Percentiles rank a stretch among this genome's conserved stretches.
These are phyloP conservation scores for Atherix ibis DNA, from an alignment of 2,888 invertebrate genomes.

Conservation along the genomic window DNA sequence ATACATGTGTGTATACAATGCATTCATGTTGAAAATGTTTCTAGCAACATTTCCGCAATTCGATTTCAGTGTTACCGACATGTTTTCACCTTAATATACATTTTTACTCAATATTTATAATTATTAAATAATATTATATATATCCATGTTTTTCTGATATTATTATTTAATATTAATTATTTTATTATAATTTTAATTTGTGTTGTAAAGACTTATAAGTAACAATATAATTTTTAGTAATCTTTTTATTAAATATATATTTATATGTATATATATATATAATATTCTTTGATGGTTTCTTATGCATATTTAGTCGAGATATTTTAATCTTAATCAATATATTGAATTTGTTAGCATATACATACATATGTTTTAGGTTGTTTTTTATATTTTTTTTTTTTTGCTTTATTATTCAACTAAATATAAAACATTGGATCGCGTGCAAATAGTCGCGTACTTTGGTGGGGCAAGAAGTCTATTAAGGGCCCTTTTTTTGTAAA, in stretches of 20 bases:
- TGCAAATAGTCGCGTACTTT: slow-evolving; percentile 36
- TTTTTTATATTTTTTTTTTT: slow-evolving; percentile 6
- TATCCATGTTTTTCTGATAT: slow-evolving; percentile 4
- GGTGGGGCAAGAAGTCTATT: slow-evolving; percentile 69
- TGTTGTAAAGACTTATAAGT: slow-evolving; percentile 14
- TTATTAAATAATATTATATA: no score
- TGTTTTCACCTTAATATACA: no score
- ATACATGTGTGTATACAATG: no score
- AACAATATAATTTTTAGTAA: slow-evolving; percentile 13
- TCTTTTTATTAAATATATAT: slow-evolving; percentile 12
- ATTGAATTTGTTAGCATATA: no score
- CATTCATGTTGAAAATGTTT: no score
- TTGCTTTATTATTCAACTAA: slow-evolving; percentile 6
- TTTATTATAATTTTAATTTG: slow-evolving; percentile 9
- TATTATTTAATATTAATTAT: slow-evolving; percentile 8
- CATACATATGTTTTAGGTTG: slow-evolving; percentile 9
- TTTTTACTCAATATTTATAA: slow-evolving; percentile 8
- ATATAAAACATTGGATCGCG: slow-evolving; percentile 21
- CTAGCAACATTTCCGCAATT: no score
- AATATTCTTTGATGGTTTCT: slow-evolving; percentile 10
- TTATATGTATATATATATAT: no score
- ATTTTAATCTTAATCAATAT: no score
- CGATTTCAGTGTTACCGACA: no score
- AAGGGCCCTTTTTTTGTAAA: slow-evolving; percentile 70
- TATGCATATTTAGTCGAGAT: no score